Evolutionary conservation across 2,113 vertebrate genomes (phyloP).

Genomic region (Erythrolamprus reginae): DNA sequence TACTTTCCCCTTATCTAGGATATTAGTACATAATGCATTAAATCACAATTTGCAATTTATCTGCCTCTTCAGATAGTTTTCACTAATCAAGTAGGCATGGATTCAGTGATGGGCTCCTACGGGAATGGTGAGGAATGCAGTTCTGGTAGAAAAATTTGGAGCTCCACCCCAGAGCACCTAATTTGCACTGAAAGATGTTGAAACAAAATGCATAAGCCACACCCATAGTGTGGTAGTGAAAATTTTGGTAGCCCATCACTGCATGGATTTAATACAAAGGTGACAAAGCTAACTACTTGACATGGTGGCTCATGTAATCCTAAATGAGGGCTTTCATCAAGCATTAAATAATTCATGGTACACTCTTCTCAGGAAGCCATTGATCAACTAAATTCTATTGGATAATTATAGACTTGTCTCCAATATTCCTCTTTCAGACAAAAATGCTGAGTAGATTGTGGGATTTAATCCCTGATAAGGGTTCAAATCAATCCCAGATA

Average conservation of each 20-base stretch:
- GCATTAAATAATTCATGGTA: background rate
- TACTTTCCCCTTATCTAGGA: background rate
- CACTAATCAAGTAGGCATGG: background rate
- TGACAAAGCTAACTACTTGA: background rate
- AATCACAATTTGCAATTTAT: background rate
- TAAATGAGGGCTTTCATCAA: background rate
- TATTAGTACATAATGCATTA: background rate
- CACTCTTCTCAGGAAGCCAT: background rate
- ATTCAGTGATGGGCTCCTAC: too few species aligned
- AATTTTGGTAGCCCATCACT: too few species aligned
- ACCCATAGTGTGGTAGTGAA: too few species aligned
- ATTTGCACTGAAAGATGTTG: too few species aligned
- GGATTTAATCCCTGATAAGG: background rate
- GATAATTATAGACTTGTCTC: background rate
- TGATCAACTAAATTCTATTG: background rate
- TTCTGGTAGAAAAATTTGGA: too few species aligned
- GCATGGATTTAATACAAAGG: background rate
- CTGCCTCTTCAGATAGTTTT: background rate
- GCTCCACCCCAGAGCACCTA: too few species aligned
- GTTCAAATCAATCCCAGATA: background rate
- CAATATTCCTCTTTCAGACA: background rate
- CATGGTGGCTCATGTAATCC: background rate
- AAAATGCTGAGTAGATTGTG: background rate
- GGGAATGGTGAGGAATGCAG: too few species aligned
- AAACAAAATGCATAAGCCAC: too few species aligned